Percentiles rank a stretch among this genome's conserved stretches.
phyloP scores from a whole-genome alignment of 2,113 vertebrate species.

The Acanthisitta chloris region DNA sequence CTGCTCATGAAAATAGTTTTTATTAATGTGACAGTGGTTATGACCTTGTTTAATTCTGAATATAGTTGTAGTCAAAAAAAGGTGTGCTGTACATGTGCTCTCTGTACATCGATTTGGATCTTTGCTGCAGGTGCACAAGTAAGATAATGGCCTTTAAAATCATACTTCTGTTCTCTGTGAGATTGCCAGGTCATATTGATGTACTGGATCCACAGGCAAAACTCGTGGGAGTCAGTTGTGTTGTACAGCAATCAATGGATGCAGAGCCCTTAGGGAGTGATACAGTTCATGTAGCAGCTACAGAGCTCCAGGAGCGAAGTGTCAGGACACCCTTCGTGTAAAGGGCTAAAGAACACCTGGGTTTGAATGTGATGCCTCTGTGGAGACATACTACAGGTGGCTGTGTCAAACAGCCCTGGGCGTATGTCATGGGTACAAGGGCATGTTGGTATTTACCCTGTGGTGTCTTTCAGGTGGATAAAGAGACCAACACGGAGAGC shows the following conservation, averaged over 20 bases:
- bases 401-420: background rate
- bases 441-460: background rate
- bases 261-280: background rate
- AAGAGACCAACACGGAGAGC: conserved; percentile 88
- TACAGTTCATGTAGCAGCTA: background rate
- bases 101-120: background rate
- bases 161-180: background rate
- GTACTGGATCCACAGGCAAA: background rate
- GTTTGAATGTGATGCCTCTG: background rate
- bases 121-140: background rate
- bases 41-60: background rate
- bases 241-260: background rate
- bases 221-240: background rate
- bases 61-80: background rate
- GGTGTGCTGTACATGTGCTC: background rate
- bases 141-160: background rate
- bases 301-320: background rate
- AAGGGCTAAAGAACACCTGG: background rate
- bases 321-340: background rate
- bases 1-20: background rate
- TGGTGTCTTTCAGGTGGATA: conserved; percentile 80
- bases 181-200: background rate
- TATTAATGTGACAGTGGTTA: background rate
- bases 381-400: accelerated
- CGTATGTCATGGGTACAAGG: background rate